phyloP scores from a whole-genome alignment of 2,113 vertebrate species.

The Ctenodactylus gundi region DNA sequence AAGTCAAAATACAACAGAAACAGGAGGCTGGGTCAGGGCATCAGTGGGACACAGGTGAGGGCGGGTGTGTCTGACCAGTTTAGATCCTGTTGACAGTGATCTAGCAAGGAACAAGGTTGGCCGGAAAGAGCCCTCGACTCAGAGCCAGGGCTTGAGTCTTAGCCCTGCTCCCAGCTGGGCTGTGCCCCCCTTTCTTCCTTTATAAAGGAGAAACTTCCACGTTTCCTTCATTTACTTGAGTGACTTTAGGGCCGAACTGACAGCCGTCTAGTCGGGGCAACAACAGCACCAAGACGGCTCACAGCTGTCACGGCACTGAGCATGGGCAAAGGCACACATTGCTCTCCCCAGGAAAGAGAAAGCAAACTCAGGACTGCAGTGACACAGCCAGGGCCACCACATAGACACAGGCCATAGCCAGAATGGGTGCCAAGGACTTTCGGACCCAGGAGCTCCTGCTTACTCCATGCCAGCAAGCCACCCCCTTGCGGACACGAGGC shows the following conservation, averaged over 20 bases:
- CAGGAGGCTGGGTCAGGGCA: neutral
- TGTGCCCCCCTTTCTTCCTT: neutral
- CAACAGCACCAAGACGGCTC: accelerated
- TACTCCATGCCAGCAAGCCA: accelerated
- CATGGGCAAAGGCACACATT: neutral
- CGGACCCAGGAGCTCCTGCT: neutral
- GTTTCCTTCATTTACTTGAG: neutral
- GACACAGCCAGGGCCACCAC: neutral
- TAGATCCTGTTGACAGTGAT: neutral
- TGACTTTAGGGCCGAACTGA: neutral
- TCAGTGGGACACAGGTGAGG: neutral
- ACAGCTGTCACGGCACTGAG: neutral
- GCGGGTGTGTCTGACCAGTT: neutral
- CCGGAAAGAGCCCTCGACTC: neutral
- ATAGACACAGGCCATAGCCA: no score
- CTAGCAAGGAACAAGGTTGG: neutral
- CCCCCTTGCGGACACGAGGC: neutral
- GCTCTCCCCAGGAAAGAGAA: neutral
- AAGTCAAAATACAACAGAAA: neutral
- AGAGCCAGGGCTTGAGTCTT: neutral
- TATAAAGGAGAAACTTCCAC: neutral
- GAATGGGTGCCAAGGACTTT: accelerated
- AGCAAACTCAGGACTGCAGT: neutral
- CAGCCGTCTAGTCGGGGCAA: neutral
- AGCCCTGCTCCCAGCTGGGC: neutral